Evolutionary conservation across 1,140 invertebrate species (phyloP), one percentile per base, ranked within the genome.

Genomic region (Aradophagus sp.): DNA sequence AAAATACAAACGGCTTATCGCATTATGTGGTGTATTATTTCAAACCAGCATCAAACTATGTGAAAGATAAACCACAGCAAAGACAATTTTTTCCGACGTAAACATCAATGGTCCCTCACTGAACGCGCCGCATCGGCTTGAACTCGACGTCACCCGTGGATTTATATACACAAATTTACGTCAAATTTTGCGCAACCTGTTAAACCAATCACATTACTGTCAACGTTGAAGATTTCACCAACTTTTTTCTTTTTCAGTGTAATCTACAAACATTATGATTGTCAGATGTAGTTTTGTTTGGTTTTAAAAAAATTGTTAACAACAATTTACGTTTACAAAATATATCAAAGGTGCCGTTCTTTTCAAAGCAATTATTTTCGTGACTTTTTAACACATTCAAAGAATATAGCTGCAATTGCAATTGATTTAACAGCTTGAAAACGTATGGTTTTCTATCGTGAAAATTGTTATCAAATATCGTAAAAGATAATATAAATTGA

Each of bases 21-120:
- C 26, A 55, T 63, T 55, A 67, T 67, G 53, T 52, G 52, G 52
- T 59, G 53, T 53, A 52, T 38, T 26, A 52, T 58, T 67, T 52
- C 45, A 35, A 58, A 32, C 47, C 15, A 44, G 35, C 50, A 59
- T 53, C 55, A 48, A 68, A 34, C 55, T 55, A 41, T 15, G 62
- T 19, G 38, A 55, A 59, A 68, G 48, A 68, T 59, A 53, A 59
- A 52, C 55, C 29, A 35, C 34, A 29, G 7, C 31, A 47, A 39
- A 53, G 55, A 58, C 48, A 53, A 68, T 68, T 61, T 59, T 59
- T 42, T n/a, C 42, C 26, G 41, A 16, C 41, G 48, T 58, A 59
- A 68, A 68, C 48, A 55, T 68, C 65, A 68, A 31, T 59, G 44
- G 52, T 41, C 47, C 15, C 19, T 23, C 27, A 41, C 13, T 59